phyloP scores from a whole-genome alignment of 2,113 vertebrate genomes.

The Sylvilagus bachmani region DNA sequence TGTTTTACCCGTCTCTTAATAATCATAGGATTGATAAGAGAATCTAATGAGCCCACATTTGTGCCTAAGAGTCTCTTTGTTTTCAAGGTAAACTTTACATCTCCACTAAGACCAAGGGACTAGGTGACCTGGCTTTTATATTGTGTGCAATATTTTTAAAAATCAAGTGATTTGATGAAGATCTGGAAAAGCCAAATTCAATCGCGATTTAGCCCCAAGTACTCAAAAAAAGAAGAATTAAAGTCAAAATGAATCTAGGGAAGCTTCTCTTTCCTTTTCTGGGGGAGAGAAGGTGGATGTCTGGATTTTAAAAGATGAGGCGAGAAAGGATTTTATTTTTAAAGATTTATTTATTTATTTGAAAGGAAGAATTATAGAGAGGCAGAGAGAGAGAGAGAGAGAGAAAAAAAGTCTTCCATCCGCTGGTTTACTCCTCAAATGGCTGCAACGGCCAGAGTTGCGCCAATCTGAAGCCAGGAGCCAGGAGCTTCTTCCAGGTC shows the following conservation, averaged over 20 bases:
- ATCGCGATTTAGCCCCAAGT: neutral
- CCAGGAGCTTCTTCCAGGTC: too few species aligned
- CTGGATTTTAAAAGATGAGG: neutral
- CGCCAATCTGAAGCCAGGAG: too few species aligned
- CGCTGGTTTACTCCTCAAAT: too few species aligned
- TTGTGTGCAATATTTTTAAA: neutral
- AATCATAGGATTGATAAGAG: neutral
- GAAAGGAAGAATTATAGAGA: too few species aligned
- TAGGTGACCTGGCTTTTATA: constrained; percentile 20
- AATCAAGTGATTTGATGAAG: constrained; percentile 21
- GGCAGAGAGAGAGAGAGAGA: too few species aligned
- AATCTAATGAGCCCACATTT: neutral
- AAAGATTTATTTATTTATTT: too few species aligned
- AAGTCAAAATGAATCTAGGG: constrained; percentile 18
- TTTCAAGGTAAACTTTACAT: constrained; percentile 52
- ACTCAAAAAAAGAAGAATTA: neutral
- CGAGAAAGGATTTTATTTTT: too few species aligned
- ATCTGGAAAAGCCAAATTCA: constrained; percentile 2
- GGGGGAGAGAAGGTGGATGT: neutral
- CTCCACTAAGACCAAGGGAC: neutral
- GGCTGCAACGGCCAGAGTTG: too few species aligned
- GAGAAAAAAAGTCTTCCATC: too few species aligned
- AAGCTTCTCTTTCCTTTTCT: neutral
- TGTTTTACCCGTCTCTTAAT: neutral
- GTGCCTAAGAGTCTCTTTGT: constrained; percentile 27